A percentile compares a stretch with the other conserved stretches of the same genome.
These are phyloP conservation scores for Nothocercus julius DNA, from an alignment of 2,113 vertebrate species.

Conservation along the genomic window DNA sequence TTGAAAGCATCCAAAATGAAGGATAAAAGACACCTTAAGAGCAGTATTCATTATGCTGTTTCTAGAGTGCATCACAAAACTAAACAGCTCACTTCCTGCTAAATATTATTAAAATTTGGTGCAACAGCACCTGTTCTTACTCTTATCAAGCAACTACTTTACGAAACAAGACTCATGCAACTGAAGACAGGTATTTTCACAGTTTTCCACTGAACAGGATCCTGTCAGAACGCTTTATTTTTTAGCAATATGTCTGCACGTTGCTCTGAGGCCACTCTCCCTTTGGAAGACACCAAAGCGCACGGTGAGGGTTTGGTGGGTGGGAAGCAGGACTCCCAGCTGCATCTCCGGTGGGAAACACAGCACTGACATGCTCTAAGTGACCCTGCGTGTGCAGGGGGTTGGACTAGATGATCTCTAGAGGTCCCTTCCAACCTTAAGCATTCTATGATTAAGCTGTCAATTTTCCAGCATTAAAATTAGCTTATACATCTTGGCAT, in stretches of 20 bases:
- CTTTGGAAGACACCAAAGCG: accelerated
- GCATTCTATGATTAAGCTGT: not conserved
- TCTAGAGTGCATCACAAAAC: accelerated
- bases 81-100: too few relatives aligned
- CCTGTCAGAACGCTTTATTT: not conserved
- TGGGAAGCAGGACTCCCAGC: not conserved
- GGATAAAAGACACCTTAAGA: accelerated
- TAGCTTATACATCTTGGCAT: not conserved
- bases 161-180: accelerated
- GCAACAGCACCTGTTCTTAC: accelerated
- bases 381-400: too few relatives aligned
- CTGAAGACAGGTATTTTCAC: not conserved
- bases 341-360: not conserved
- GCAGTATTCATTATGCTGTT: not conserved
- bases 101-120: not conserved
- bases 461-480: not conserved
- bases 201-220: accelerated
- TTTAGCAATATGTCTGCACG: not conserved
- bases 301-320: accelerated
- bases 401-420: too few relatives aligned
- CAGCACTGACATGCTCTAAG: not conserved
- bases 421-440: too few relatives aligned
- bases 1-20: not conserved
- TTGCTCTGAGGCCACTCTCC: not conserved
- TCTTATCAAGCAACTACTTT: not conserved